Conservation (phyloP, 1,140 invertebrate genomes). For the Gryon sp. region DNA sequence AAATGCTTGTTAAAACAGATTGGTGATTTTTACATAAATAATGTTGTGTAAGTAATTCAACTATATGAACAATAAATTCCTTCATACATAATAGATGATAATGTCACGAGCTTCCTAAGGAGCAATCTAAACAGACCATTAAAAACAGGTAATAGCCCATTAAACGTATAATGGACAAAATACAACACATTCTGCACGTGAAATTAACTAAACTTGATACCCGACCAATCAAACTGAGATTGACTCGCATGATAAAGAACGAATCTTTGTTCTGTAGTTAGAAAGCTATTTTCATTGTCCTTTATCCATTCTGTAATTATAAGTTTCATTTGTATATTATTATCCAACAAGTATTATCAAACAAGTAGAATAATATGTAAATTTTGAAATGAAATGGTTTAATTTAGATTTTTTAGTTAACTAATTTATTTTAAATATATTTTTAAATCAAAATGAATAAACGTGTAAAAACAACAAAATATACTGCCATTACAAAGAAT, state of each 20-base stretch:
- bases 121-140: slow-evolving; percentile 62
- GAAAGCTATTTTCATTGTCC: slow-evolving; percentile 6
- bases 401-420: too few species aligned
- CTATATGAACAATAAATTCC: slow-evolving; percentile 43
- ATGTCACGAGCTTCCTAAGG: slow-evolving; percentile 48
- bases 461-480: too few species aligned
- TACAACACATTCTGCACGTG: slow-evolving; percentile 53
- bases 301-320: too few species aligned
- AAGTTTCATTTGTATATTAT: too few species aligned
- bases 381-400: too few species aligned
- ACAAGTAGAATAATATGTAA: too few species aligned
- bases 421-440: too few species aligned
- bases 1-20: too few species aligned
- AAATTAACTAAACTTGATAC: slow-evolving; percentile 60
- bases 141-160: slow-evolving; percentile 64
- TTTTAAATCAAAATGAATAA: too few species aligned
- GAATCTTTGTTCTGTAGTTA: slow-evolving; percentile 35
- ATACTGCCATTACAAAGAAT: too few species aligned
- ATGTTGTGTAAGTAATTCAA: slow-evolving; percentile 22
- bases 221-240: slow-evolving; percentile 49
- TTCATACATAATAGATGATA: slow-evolving; percentile 57
- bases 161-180: slow-evolving; percentile 64
- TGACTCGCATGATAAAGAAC: slow-evolving; percentile 46
- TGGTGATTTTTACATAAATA: slow-evolving; percentile 40
- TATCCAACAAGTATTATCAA: too few species aligned